Evolutionary conservation across 2,113 vertebrate species (phyloP), one percentile per base, ranked within the genome.

Genomic region (Callipepla squamata): DNA sequence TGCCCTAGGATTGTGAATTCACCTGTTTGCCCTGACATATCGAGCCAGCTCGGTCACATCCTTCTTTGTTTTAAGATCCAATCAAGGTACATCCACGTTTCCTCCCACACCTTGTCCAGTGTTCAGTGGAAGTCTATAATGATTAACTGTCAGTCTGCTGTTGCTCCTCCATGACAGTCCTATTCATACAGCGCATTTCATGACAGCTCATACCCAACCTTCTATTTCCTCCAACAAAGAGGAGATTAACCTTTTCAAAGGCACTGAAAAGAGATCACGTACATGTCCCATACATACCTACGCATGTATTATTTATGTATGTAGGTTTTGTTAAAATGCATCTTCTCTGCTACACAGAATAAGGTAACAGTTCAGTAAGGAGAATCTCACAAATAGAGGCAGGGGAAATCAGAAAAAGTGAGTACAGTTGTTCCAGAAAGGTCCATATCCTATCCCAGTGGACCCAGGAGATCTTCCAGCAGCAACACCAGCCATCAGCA

Each of bases 401-500:
- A 38, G 6, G 36, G 9, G 58, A 38, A 81, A 93, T n/a, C 34
- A 7, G 7, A 88, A 70, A 11, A 36, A 73, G 38, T 0, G 0
- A 76, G 10, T 22, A 28, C 4, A 1, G 1, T 47, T 38, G n/a
- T 80, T 40, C 44, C 26, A 30, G 11, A 55, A 50, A 48, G 13
- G 32, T 21, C 44, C 23, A 5, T 21, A 30, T 32, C 40, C 15
- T 18, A 66, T 13, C 8, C 0, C 0, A 0, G 13, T 3, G 11
- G 26, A 34, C 65, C 53, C n/a, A 10, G 78, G 36, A 26, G 23
- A 32, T 45, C 15, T 50, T 40, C 55, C 68, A 53, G 38, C 25
- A 77, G 19, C 63, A 85, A n/a, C 44, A 28, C 38, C 72, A 58
- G 11, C 34, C 51, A 20, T 68, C 48, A 26, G 7, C 21, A 28